These are phyloP conservation scores for Phania funesta DNA, from an alignment of 2,888 invertebrate genomes.

Conservation along the genomic window DNA sequence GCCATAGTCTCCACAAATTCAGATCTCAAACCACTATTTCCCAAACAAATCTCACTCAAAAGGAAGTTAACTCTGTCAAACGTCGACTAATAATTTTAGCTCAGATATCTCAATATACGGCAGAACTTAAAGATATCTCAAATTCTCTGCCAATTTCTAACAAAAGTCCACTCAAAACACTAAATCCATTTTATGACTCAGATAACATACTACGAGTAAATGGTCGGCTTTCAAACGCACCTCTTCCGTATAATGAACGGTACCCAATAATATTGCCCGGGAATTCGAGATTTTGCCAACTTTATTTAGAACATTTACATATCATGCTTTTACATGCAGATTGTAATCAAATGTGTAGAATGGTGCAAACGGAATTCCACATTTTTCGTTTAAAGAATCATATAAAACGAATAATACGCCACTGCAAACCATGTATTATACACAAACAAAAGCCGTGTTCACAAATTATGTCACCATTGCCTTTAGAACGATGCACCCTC, in stretches of 20 bases:
- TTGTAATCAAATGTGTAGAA: slow-evolving; percentile 29
- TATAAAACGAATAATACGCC: neutral
- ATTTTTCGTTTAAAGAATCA: neutral
- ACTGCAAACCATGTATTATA: neutral
- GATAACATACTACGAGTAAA: slow-evolving; percentile 4
- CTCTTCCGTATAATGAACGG: slow-evolving; percentile 13
- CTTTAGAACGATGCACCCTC: too few species aligned
- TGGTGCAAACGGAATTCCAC: slow-evolving; percentile 36
- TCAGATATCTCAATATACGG: too few species aligned
- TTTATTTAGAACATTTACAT: slow-evolving; percentile 19
- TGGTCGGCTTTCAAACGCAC: neutral
- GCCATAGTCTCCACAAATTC: neutral
- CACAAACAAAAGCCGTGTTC: neutral
- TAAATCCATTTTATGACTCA: slow-evolving; percentile 11
- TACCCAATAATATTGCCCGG: slow-evolving; percentile 14
- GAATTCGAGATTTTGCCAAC: slow-evolving; percentile 10
- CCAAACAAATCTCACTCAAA: neutral
- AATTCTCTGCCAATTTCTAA: neutral
- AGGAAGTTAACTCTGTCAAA: slow-evolving; percentile 1
- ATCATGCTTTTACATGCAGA: slow-evolving; percentile 1
- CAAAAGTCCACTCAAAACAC: neutral
- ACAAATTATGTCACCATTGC: neutral
- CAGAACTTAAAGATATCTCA: neutral
- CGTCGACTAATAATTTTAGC: neutral
- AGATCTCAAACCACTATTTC: neutral